These are phyloP conservation scores for Holothuria leucospilota DNA, from an alignment of 53 echinoderm and acorn worm species.

Conservation along the genomic window DNA sequence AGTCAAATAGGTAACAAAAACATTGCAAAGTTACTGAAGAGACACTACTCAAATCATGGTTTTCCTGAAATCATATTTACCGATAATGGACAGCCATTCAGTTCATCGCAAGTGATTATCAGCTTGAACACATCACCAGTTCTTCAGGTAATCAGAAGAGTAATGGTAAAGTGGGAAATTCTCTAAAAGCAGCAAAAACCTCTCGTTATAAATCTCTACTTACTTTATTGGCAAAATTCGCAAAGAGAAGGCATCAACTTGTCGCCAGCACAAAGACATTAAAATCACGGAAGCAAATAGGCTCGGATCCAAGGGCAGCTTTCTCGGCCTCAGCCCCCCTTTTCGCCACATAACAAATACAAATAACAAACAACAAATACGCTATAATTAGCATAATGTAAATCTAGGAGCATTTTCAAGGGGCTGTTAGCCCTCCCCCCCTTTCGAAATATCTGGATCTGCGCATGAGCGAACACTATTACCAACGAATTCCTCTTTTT, in stretches of 20 bases:
- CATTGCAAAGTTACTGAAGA: slow-evolving; percentile 45
- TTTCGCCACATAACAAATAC: too few relatives aligned
- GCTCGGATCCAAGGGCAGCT: too few relatives aligned
- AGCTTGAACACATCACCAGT: slow-evolving; percentile 26
- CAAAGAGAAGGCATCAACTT: slow-evolving; percentile 29
- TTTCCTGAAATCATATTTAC: too few relatives aligned
- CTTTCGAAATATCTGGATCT: too few relatives aligned
- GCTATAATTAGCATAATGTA: too few relatives aligned
- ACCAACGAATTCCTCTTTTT: slow-evolving; percentile 41
- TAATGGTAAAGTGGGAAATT: background rate
- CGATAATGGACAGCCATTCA: slow-evolving; percentile 44
- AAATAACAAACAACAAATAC: too few relatives aligned
- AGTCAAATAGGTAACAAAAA: slow-evolving; percentile 42
- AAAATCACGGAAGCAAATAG: too few relatives aligned
- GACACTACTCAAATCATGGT: slow-evolving; percentile 21
- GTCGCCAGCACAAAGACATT: slow-evolving; percentile 64
- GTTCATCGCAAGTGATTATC: slow-evolving; percentile 42
- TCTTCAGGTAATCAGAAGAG: background rate
- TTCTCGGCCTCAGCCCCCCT: too few relatives aligned
- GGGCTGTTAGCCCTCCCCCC: too few relatives aligned
- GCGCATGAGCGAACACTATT: slow-evolving; percentile 43
- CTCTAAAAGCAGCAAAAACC: slow-evolving; percentile 24
- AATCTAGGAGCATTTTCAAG: too few relatives aligned
- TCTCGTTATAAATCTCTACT: background rate
- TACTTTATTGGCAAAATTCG: slow-evolving; percentile 30